Percentiles rank a stretch among this genome's conserved stretches.
phyloP scores from a whole-genome alignment of 64 coral and sea anemone species.

The Stichodactyla helianthus region DNA sequence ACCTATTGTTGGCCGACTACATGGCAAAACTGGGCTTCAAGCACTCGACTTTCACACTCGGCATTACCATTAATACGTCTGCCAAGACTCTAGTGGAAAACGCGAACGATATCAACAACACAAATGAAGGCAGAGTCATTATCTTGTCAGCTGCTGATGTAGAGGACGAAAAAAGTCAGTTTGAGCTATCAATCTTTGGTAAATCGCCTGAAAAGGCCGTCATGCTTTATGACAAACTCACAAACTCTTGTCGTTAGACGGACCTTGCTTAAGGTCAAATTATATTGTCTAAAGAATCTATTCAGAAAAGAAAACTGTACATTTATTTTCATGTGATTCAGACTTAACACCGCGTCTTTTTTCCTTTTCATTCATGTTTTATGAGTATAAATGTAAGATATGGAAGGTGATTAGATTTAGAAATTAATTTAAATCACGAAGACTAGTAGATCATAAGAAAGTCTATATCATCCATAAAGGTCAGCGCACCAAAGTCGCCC shows the following conservation, averaged over 20 bases:
- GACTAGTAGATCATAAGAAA: no score
- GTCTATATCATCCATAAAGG: no score
- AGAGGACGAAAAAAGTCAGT: neutral
- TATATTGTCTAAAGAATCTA: no score
- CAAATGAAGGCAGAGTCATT: neutral
- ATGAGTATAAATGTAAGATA: no score
- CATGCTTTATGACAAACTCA: neutral
- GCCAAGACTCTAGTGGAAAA: constrained; percentile 1
- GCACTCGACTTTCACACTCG: neutral
- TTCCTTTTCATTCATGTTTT: no score
- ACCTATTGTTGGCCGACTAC: constrained; percentile 7
- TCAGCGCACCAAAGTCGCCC: no score
- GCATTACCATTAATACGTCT: neutral
- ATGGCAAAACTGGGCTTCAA: constrained; percentile 24
- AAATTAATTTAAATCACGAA: neutral
- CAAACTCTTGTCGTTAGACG: neutral
- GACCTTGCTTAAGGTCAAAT: neutral
- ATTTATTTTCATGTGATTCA: no score
- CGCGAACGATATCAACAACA: constrained; percentile 22
- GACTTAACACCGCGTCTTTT: no score
- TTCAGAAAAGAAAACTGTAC: no score
- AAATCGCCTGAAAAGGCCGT: neutral
- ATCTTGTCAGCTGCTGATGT: neutral
- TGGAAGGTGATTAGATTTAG: no score
- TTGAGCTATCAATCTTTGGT: neutral